These are phyloP conservation scores for Drosophila hamatofila DNA, from an alignment of 2,888 invertebrate species.

Conservation along the genomic window DNA sequence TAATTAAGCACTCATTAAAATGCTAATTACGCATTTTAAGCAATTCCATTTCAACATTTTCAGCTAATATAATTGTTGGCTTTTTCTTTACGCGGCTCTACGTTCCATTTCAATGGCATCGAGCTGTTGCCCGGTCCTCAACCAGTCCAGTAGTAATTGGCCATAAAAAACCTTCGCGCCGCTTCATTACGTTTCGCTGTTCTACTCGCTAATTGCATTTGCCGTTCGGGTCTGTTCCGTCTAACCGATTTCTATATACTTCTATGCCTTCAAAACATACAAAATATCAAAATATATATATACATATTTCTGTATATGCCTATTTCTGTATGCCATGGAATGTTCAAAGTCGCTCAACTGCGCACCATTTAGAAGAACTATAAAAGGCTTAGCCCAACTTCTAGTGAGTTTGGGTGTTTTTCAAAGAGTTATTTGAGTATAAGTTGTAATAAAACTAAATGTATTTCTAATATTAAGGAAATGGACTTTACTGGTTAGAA, in stretches of 20 bases:
- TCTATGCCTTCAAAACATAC: conserved; percentile 7
- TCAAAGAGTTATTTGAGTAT: neutral
- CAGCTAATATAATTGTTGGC: conserved; percentile 30
- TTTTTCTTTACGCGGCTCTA: conserved; percentile 12
- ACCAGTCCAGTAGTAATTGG: conserved; percentile 35
- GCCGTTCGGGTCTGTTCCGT: conserved; percentile 33
- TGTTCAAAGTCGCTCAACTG: neutral
- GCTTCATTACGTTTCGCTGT: conserved; percentile 41
- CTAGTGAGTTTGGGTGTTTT: too few species aligned
- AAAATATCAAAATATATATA: neutral
- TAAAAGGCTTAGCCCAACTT: neutral
- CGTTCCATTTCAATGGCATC: conserved; percentile 54
- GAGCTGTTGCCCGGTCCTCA: conserved; percentile 8
- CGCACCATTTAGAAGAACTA: neutral
- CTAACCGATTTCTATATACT: conserved; percentile 23
- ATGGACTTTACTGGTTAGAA: neutral
- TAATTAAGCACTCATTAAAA: conserved; percentile 70
- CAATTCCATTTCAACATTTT: conserved; percentile 46
- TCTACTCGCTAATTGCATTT: conserved; percentile 37
- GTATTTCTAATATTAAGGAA: neutral
- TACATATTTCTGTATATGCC: neutral
- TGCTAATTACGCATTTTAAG: conserved; percentile 61
- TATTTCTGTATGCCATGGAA: too few species aligned
- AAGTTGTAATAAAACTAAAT: neutral
- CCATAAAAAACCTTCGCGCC: conserved; percentile 38